Conservation (phyloP, 2,797 vertebrate genomes). For the Triplophysa bombifrons region DNA sequence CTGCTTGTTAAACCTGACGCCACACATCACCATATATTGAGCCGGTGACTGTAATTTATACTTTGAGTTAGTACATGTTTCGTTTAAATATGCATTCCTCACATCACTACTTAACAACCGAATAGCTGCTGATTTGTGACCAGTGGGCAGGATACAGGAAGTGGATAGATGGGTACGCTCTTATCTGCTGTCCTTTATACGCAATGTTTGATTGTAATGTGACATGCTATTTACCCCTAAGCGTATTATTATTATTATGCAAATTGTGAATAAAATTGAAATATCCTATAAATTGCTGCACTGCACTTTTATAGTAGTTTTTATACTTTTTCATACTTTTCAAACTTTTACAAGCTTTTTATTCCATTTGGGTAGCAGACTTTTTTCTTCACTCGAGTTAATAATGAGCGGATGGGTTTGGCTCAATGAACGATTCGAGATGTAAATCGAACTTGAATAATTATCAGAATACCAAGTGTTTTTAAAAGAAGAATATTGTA, state of each 20-base stretch:
- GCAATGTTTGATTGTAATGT: conserved; percentile 7
- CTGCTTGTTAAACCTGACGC: no score
- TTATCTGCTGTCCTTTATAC: conserved; percentile 38
- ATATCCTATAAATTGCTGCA: conserved; percentile 18
- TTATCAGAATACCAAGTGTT: background rate
- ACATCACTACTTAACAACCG: no score
- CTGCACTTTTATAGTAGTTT: background rate
- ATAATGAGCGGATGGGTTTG: conserved; percentile 33
- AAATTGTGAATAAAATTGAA: conserved; percentile 15
- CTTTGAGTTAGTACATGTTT: no score
- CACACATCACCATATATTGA: no score
- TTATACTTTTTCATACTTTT: background rate
- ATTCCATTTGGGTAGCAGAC: background rate
- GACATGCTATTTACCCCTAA: conserved; percentile 28
- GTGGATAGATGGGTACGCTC: conserved; percentile 29
- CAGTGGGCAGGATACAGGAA: conserved; percentile 10
- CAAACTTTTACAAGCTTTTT: background rate
- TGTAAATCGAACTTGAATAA: conserved; percentile 5
- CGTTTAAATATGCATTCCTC: no score
- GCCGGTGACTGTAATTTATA: no score
- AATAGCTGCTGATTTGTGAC: conserved; percentile 44
- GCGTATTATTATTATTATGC: conserved; percentile 21
- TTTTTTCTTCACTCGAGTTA: conserved; percentile 9
- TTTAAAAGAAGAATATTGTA: background rate
- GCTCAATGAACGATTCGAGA: conserved; percentile 1